Evolutionary conservation across 2,113 vertebrate genomes (phyloP).

Genomic region (Semnornis frantzii): DNA sequence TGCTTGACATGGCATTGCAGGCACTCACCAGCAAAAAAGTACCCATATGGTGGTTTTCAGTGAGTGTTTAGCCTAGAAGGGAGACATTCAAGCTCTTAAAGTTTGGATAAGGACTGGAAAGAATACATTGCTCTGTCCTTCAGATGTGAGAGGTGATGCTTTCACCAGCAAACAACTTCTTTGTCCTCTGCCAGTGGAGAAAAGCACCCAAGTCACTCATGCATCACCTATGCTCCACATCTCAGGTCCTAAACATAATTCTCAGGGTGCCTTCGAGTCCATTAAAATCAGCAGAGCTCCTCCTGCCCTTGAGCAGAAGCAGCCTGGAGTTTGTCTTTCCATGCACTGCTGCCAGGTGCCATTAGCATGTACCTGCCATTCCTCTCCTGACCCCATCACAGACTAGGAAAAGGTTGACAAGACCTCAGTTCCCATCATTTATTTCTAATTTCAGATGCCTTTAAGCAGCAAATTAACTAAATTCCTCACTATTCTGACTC

Average conservation of each 20-base stretch:
- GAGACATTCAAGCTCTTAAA: fast-evolving
- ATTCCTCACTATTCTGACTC: not conserved
- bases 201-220: not conserved
- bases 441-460: not conserved
- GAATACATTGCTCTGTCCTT: not conserved
- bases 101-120: not conserved
- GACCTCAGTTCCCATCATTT: not conserved
- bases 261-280: not conserved
- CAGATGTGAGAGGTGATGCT: not conserved
- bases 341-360: not conserved
- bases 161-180: not conserved
- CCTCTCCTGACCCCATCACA: fast-evolving
- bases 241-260: fast-evolving
- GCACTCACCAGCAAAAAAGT: fast-evolving
- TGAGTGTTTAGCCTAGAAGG: not conserved
- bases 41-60: fast-evolving
- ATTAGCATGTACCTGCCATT: fast-evolving
- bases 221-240: not conserved
- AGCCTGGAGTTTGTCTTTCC: not conserved
- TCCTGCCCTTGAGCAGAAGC: not conserved
- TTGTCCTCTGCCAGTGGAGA: not conserved
- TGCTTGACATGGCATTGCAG: not conserved
- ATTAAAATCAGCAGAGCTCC: not conserved
- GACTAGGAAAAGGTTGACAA: not conserved
- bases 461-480: not conserved